Evolutionary conservation across 2,888 invertebrate species (phyloP), one percentile per base, ranked within the genome.

Genomic region (Dryococelus australis): DNA sequence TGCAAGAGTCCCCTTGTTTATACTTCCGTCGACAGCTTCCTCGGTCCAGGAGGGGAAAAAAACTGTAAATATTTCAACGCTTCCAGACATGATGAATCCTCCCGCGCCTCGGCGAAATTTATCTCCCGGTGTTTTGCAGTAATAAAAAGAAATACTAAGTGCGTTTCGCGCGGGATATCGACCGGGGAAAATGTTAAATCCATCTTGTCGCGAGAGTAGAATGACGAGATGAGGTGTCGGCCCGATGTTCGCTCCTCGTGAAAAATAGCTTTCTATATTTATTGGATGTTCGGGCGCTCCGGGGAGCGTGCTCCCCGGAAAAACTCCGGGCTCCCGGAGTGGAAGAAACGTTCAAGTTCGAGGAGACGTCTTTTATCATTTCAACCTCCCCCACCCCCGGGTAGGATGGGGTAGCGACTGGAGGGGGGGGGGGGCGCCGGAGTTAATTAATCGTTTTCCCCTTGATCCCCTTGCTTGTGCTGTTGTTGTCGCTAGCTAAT

Each of bases 101-200:
- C 51, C 51, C 51, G 65, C 20, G 65, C 24, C 65, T n/a, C 65
- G 65, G 65, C 24, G 65, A 47, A 20, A 65, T 65, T 65, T 65
- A 65, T 65, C 65, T n/a, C 65, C 65, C 65, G 65, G 65, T 65
- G 65, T 65, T 65, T 65, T 65, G 65, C 65, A 65, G 65, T 65
- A 65, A 65, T 65, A 65, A 65, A 65, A 65, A 65, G 65, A 65
- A 65, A 65, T 65, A 65, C 65, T 65, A 65, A 65, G 65, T 65
- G 65, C 65, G 65, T 20, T n/a, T 2, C 65, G 65, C 65, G 65
- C n/a, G 65, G 51, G 65, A 65, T 16, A 24, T 65, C 20, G 65
- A 6, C 20, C 13, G n/a, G 65, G 65, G 65, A 65, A 65, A 65
- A n/a, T n/a, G 65, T 65, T n/a, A 65, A 65, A 65, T 65, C 65